These are phyloP conservation scores for Botrylloides violaceus DNA, from an alignment of 23 tunicate genomes.

Conservation along the genomic window DNA sequence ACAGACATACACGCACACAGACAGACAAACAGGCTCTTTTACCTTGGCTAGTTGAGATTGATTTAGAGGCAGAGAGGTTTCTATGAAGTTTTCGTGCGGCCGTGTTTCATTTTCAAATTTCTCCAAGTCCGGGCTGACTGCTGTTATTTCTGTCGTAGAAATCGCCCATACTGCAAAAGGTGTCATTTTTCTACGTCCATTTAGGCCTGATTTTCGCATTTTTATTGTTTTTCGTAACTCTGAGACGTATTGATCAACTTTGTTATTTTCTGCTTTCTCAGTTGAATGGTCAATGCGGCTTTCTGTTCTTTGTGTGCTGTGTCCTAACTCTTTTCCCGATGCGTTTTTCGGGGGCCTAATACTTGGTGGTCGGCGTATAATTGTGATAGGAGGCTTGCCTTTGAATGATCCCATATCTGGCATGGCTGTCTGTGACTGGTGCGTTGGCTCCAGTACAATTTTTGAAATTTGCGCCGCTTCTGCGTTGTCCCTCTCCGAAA, in stretches of 20 bases:
- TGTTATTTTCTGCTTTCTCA: not conserved
- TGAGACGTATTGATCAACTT: slow-evolving; percentile 17
- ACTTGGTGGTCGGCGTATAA: too few relatives aligned
- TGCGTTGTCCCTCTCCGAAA: slow-evolving; percentile 9
- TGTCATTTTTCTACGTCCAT: not conserved
- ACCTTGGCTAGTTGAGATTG: too few relatives aligned
- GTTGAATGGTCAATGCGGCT: not conserved
- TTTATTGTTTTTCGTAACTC: slow-evolving; percentile 16
- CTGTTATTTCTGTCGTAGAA: not conserved
- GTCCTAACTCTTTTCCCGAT: too few relatives aligned
- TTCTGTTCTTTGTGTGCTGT: not conserved
- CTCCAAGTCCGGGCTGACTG: slow-evolving; percentile 11
- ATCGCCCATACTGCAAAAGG: slow-evolving; percentile 20
- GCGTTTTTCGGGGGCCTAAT: not conserved
- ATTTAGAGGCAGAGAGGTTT: too few relatives aligned
- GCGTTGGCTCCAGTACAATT: not conserved
- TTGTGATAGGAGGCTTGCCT: slow-evolving; percentile 8
- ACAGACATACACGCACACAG: too few relatives aligned
- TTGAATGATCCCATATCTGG: slow-evolving; percentile 14
- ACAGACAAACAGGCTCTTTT: too few relatives aligned
- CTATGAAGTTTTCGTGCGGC: too few relatives aligned
- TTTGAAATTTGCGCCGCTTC: slow-evolving; percentile 1
- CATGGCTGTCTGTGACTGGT: not conserved
- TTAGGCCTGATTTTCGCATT: not conserved
- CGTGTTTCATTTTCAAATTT: too few relatives aligned